Evolutionary conservation across 2,113 vertebrate genomes (phyloP), one percentile per base, ranked within the genome.

Genomic region (Oryzias curvinotus): DNA sequence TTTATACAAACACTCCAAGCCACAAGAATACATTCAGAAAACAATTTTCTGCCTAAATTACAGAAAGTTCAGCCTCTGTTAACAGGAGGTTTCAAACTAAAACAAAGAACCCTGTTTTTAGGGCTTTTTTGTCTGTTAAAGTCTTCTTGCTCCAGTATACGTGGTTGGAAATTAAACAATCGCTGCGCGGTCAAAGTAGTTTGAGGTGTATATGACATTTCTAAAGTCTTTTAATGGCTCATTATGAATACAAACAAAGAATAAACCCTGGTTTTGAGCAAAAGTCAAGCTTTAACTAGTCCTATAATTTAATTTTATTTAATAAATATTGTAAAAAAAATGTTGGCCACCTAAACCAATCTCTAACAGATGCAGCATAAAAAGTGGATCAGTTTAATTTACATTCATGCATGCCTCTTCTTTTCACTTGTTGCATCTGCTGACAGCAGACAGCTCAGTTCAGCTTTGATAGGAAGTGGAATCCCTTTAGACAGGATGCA

Each of bases 401-500:
- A 1, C 5, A 26, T n/a, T n/a, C 16, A 30, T 41, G 10, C 19
- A 5, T 16, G 4, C 36, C 12, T 59, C 4, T 15, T 47, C 6
- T 5, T 41, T 50, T 25, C 14, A 42, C 14, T 51, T 7, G 18
- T 51, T 25, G 14, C 30, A 16, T 14, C 26, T 41, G 4, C 36
- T 36, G 36, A 36, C 36, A 36, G 36, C 36, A 36, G 62, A 77
- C 44, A 50, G 53, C 57, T 75, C 30, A 57, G 18, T 72, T 62
- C 28, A 52, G 56, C 75, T 76, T 62, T 36, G 62, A 63, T 63
- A 79, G 78, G 83, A 81, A 85, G 78, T 77, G 61, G 65, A 87
- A 82, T 76, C 75, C 73, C 71, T 86, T 59, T 69, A 77, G 87
- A 78, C 70, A 76, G 80, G 83, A 86, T 82, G 81, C 72, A 72